Evolutionary conservation across 1,140 invertebrate species (phyloP).

Genomic region (Caenorhabditis tropicalis): DNA sequence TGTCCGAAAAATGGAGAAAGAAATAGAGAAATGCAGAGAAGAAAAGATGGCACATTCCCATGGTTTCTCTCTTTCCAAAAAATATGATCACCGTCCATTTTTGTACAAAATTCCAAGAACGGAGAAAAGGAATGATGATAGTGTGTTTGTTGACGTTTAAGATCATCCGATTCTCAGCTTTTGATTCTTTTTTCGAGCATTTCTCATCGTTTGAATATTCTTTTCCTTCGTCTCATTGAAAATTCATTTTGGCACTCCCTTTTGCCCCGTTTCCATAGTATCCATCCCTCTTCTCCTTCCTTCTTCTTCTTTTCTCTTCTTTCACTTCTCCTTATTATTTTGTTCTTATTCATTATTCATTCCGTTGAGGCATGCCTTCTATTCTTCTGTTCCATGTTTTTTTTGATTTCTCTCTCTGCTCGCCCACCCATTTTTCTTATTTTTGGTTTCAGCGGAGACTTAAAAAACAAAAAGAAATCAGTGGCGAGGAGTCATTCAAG

Average conservation of each 20-base stretch:
- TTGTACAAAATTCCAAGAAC: not conserved
- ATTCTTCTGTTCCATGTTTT: not conserved
- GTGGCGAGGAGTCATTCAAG: not conserved
- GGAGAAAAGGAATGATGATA: not conserved
- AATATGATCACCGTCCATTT: conserved; percentile 15
- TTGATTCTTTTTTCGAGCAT: not conserved
- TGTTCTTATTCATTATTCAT: conserved; percentile 15
- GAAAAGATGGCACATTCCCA: conserved; percentile 27
- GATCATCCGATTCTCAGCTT: not conserved
- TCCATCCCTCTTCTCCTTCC: not conserved
- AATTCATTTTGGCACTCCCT: not conserved
- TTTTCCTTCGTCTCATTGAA: not conserved
- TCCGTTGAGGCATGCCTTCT: not conserved
- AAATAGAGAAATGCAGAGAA: not conserved
- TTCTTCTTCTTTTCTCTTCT: not conserved
- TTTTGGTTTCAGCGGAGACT: not conserved
- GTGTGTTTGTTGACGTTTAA: not conserved
- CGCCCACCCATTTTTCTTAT: not conserved
- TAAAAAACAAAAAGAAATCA: not conserved
- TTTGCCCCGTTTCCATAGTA: not conserved
- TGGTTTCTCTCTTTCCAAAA: not conserved
- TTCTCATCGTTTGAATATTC: not conserved
- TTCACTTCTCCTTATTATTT: not conserved
- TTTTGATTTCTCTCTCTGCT: not conserved
- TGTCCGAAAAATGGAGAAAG: not conserved